A percentile compares a stretch with the other conserved stretches of the same genome.
phyloP scores from a whole-genome alignment of 2,113 vertebrate species.

The Cyprinodon variegatus region DNA sequence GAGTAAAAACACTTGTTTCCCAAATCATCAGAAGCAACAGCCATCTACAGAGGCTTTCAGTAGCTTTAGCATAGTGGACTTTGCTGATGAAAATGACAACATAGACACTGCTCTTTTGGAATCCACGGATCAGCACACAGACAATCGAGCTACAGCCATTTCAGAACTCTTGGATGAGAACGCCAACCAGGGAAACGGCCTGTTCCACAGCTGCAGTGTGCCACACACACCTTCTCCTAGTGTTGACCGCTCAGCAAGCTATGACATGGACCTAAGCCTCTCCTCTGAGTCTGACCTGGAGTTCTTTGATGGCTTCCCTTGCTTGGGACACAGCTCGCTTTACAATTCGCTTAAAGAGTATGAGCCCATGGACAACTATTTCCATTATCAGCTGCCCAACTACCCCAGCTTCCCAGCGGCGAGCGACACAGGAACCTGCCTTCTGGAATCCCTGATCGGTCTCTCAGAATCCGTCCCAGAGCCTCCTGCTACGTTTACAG shows the following conservation, averaged over 20 bases:
- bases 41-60: constrained; percentile 76
- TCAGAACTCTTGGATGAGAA: constrained; percentile 91
- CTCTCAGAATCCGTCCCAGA: constrained; percentile 89
- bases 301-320: constrained; percentile 91
- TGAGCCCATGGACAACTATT: constrained; percentile 87
- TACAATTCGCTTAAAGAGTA: constrained; percentile 91
- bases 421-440: constrained; percentile 84
- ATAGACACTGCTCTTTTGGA: constrained; percentile 66
- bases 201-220: constrained; percentile 81
- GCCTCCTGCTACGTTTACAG: constrained; percentile 85
- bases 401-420: constrained; percentile 83
- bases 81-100: constrained; percentile 80
- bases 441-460: constrained; percentile 93
- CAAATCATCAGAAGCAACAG: constrained; percentile 60
- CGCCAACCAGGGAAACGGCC: constrained; percentile 88
- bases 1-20: constrained; percentile 42
- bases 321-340: constrained; percentile 91
- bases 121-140: constrained; percentile 55
- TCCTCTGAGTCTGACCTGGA: constrained; percentile 93
- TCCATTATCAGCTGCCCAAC: constrained; percentile 87
- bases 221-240: constrained; percentile 78
- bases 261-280: constrained; percentile 89
- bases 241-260: constrained; percentile 82
- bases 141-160: constrained; percentile 79
- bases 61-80: constrained; percentile 85